Percentiles rank a stretch among this genome's conserved stretches.
These are phyloP conservation scores for Artemia sinica DNA, from an alignment of 2,888 invertebrate genomes.

Conservation along the genomic window DNA sequence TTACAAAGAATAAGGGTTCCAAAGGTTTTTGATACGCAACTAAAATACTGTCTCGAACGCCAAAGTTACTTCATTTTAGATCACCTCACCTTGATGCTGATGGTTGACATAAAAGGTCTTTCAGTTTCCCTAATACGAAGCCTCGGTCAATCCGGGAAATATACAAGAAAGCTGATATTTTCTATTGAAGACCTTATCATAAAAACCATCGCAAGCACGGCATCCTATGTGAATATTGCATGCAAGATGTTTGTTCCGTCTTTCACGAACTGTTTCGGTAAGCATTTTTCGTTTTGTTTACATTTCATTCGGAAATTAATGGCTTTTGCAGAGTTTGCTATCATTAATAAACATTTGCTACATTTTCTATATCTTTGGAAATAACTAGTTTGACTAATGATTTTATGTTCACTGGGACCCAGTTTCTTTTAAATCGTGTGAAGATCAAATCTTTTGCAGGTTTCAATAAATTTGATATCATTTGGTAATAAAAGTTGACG, in stretches of 20 bases:
- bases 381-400: no score
- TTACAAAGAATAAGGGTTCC: not conserved
- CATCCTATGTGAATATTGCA: conserved; percentile 65
- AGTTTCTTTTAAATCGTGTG: no score
- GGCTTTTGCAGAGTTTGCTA: no score
- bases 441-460: no score
- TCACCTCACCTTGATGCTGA: conserved; percentile 80
- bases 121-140: conserved; percentile 80
- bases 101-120: conserved; percentile 93
- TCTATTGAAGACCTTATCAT: conserved; percentile 83
- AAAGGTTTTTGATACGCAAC: not conserved
- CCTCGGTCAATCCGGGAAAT: conserved; percentile 61
- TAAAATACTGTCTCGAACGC: not conserved
- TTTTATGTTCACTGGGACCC: no score
- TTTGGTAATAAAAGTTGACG: no score
- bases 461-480: no score
- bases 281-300: conserved; percentile 27
- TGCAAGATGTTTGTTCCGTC: conserved; percentile 78
- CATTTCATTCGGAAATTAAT: no score
- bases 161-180: conserved; percentile 72
- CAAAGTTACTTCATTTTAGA: conserved; percentile 33
- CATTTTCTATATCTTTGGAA: no score
- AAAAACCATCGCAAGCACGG: conserved; percentile 75
- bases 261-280: conserved; percentile 72
- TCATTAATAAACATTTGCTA: no score